These are phyloP conservation scores for Dendroctonus ponderosae DNA, from an alignment of 1,140 invertebrate genomes.

Conservation along the genomic window DNA sequence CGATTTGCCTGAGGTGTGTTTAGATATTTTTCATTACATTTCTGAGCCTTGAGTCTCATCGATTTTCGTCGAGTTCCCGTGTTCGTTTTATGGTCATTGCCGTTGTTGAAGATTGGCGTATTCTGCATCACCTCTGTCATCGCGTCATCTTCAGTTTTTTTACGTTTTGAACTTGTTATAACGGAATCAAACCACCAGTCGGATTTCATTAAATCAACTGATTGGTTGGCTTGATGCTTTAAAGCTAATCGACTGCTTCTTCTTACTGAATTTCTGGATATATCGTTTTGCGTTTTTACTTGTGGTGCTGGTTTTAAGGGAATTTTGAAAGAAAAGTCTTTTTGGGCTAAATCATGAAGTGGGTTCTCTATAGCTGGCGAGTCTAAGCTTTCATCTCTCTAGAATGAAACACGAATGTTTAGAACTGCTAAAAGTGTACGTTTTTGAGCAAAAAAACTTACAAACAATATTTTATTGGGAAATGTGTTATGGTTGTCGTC, in stretches of 20 bases:
- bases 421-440: not conserved
- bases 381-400: constrained; percentile 27
- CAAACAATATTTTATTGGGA: constrained; percentile 14
- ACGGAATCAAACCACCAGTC: too few species aligned
- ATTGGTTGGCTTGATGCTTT: too few species aligned
- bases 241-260: too few species aligned
- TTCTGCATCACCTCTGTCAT: too few species aligned
- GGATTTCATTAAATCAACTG: too few species aligned
- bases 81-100: not conserved
- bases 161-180: too few species aligned
- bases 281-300: not conserved
- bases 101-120: too few species aligned
- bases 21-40: too few species aligned
- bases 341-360: constrained; percentile 1
- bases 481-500: constrained; percentile 29
- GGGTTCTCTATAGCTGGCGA: not conserved
- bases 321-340: constrained; percentile 30
- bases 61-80: not conserved
- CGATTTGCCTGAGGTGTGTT: not conserved
- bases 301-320: constrained; percentile 11
- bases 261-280: too few species aligned
- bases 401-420: constrained; percentile 1
- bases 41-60: not conserved
- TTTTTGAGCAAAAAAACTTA: not conserved
- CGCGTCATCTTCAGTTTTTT: too few species aligned